phyloP scores from a whole-genome alignment of 2,797 vertebrate species.

The Leuciscus waleckii region DNA sequence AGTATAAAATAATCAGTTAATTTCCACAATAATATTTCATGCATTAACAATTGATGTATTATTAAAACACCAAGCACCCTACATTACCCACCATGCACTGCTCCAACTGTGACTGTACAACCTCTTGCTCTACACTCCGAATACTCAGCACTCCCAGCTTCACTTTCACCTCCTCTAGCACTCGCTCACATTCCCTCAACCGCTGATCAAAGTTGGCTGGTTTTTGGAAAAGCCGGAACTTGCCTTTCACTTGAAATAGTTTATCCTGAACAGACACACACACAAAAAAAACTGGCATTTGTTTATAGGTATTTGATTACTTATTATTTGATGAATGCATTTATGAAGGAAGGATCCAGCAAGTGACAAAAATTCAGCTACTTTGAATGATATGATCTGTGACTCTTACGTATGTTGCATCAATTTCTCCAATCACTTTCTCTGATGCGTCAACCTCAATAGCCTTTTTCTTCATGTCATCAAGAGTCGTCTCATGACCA shows the following conservation, averaged over 20 bases:
- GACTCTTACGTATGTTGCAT: constrained; percentile 84
- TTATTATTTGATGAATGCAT: not conserved
- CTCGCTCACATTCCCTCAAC: constrained; percentile 88
- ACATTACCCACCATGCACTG: constrained; percentile 91
- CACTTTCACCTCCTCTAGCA: constrained; percentile 87
- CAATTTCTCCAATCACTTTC: constrained; percentile 84
- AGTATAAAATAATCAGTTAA: not conserved
- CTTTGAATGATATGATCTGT: not conserved
- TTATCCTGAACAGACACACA: constrained; percentile 82
- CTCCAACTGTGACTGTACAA: constrained; percentile 93
- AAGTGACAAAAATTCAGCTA: not conserved
- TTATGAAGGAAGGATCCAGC: not conserved
- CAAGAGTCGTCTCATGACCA: constrained; percentile 86
- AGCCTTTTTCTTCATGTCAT: constrained; percentile 89
- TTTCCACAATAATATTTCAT: not conserved
- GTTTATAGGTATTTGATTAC: not conserved
- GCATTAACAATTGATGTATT: not conserved
- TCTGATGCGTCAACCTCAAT: constrained; percentile 82
- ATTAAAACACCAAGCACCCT: not conserved
- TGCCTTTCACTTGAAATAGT: constrained; percentile 89
- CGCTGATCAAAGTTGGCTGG: constrained; percentile 97
- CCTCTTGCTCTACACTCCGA: constrained; percentile 92
- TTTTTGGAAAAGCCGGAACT: constrained; percentile 96
- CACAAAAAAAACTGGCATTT: not conserved
- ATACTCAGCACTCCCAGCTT: constrained; percentile 87